Conservation (phyloP, 1,140 invertebrate genomes). For the Magallana ariakensis region DNA sequence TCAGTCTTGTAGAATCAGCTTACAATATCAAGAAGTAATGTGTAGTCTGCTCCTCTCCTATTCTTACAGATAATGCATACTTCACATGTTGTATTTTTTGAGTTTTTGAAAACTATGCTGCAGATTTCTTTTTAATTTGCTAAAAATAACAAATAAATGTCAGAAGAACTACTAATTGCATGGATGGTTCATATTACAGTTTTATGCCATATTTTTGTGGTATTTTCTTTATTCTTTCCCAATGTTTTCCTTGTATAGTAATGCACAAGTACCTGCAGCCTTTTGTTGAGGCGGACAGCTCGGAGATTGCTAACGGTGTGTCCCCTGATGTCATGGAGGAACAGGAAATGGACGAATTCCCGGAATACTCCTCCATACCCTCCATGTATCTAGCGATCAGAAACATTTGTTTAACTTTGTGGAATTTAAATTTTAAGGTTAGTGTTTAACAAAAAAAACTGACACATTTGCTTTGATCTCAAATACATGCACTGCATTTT, state of each 20-base stretch:
- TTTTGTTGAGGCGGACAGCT: conserved; percentile 75
- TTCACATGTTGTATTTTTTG: no score
- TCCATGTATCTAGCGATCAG: conserved; percentile 80
- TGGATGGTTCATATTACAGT: no score
- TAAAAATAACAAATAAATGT: no score
- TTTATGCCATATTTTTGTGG: no score
- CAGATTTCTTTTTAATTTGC: no score
- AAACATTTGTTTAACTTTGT: conserved; percentile 80
- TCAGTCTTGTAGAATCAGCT: no score
- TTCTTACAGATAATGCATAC: no score
- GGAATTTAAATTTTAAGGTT: conserved; percentile 80
- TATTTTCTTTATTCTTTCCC: no score
- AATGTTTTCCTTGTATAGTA: conserved; percentile 4
- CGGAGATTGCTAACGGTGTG: conserved; percentile 75
- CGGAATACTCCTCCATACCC: conserved; percentile 75
- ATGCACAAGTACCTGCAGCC: conserved; percentile 69
- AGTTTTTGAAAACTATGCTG: no score
- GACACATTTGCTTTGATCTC: background rate
- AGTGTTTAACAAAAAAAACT: conserved; percentile 35
- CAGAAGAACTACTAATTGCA: no score
- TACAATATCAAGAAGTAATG: no score
- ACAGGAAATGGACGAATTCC: conserved; percentile 78
- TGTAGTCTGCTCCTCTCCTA: no score
- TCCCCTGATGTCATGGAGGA: conserved; percentile 79
- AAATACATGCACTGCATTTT: background rate